Evolutionary conservation across 2,113 vertebrate species (phyloP), one percentile per base, ranked within the genome.

Genomic region (Psilopsiagon aurifrons): DNA sequence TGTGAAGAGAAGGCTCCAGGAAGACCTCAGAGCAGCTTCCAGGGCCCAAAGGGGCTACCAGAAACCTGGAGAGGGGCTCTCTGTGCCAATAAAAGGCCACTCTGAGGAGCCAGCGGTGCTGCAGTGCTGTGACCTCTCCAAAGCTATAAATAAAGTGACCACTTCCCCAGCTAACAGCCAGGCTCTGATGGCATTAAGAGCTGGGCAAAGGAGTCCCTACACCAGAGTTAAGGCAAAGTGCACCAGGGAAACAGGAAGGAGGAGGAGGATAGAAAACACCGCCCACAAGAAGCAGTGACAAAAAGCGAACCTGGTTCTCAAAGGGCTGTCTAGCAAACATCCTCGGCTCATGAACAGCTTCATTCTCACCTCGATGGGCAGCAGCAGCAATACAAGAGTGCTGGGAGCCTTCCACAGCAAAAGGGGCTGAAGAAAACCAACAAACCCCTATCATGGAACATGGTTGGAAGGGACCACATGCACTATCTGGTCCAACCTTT

Each of bases 301-400:
- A 51, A 74, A 90, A 59, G 29, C 23, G 60, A 66, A 44, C 57
- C 11, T 23, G 20, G 12, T 47, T 71, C 39, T 62, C 71, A 47
- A 55, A 88, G 31, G 0, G 0, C 52, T 57, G 19, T n/a, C 75
- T 47, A 39, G 14, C 59, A 54, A 46, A 31, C 35, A 87, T 10
- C 31, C 20, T 41, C 23, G 11, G 52, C 89, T 60, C 3, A 5
- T 24, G 60, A 85, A 60, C 67, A 19, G 33, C 17, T 86, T 73
- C 52, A 41, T 87, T 93, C 76, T 87, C 63, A 89, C 51, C 80
- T 91, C 66, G 55, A 90, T 91, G 84, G 44, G 57, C 67, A 91
- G 88, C 19, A 51, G 81, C 1, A 33, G 41, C 71, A 63, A 76
- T 15, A 71, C 16, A 57, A 82, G 81, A 75, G 31, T 47, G 62